A percentile compares a stretch with the other conserved stretches of the same genome.
These are phyloP conservation scores for Astreopora myriophthalma DNA, from an alignment of 64 coral and sea anemone genomes.

Conservation along the genomic window DNA sequence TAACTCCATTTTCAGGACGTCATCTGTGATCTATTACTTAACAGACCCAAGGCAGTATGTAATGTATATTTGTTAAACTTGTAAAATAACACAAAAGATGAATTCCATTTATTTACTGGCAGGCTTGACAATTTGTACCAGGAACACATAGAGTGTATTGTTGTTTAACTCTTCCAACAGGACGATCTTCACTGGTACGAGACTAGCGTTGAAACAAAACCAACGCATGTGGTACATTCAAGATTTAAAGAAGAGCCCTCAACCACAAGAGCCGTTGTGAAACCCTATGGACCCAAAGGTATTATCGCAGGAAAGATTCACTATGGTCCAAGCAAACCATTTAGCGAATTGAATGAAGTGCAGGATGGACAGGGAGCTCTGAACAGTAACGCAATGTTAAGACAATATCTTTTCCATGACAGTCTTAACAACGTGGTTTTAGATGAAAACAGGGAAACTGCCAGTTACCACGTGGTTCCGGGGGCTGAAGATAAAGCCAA, in stretches of 20 bases:
- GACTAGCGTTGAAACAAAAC: background rate
- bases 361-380: conserved; percentile 18
- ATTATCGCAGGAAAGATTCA: background rate
- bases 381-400: conserved; percentile 37
- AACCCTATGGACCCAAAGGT: background rate
- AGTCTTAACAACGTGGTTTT: conserved; percentile 29
- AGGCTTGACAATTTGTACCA: no score
- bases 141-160: no score
- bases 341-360: conserved; percentile 3
- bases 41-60: no score
- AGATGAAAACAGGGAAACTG: conserved; percentile 28
- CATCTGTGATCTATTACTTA: no score
- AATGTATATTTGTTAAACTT: no score
- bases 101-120: background rate
- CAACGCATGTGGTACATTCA: background rate
- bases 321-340: background rate
- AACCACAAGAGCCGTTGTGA: background rate
- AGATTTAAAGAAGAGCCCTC: background rate
- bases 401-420: conserved; percentile 27
- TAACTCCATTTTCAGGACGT: no score
- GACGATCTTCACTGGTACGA: conserved; percentile 33
- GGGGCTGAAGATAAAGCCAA: conserved; percentile 16
- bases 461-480: conserved; percentile 25
- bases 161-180: background rate
- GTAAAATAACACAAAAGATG: no score